Percentiles rank a stretch among this genome's conserved stretches.
phyloP scores from a whole-genome alignment of 2,797 vertebrate species.

The Cheirogaleus major region DNA sequence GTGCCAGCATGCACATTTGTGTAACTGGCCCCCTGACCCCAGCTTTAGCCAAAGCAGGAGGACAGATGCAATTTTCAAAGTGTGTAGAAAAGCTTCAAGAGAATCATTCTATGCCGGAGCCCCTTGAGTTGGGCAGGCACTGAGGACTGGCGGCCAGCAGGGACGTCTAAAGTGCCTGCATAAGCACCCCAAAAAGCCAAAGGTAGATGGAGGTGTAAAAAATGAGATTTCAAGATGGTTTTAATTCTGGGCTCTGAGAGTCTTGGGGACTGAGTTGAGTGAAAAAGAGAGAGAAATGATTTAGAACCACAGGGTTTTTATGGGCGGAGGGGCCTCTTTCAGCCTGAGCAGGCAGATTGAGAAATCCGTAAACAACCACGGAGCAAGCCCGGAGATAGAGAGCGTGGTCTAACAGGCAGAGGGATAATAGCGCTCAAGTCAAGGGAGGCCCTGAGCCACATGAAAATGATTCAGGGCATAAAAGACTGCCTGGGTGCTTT shows the following conservation, averaged over 20 bases:
- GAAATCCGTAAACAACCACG: constrained; percentile 61
- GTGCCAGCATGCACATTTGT: accelerated
- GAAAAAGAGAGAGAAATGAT: not conserved
- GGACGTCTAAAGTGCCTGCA: not conserved
- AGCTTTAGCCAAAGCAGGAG: not conserved
- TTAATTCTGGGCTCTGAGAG: constrained; percentile 47
- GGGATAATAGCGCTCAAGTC: constrained; percentile 43
- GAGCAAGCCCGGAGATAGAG: constrained; percentile 47
- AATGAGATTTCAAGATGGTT: constrained; percentile 66
- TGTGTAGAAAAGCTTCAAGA: not conserved
- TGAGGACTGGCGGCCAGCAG: not conserved
- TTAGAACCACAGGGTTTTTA: constrained; percentile 59
- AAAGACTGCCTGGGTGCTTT: constrained; percentile 41
- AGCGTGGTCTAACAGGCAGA: not conserved
- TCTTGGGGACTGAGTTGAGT: not conserved
- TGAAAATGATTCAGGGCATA: constrained; percentile 69
- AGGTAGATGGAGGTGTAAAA: constrained; percentile 42
- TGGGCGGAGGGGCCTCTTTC: constrained; percentile 21
- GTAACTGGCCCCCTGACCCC: not conserved
- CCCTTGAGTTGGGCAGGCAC: not conserved
- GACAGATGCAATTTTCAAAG: not conserved
- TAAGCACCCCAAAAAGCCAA: constrained; percentile 2
- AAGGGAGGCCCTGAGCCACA: constrained; percentile 52
- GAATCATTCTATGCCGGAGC: not conserved
- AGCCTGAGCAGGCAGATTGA: constrained; percentile 62